phyloP scores from a whole-genome alignment of 2,888 invertebrate genomes.

The Itoplectis maculator region DNA sequence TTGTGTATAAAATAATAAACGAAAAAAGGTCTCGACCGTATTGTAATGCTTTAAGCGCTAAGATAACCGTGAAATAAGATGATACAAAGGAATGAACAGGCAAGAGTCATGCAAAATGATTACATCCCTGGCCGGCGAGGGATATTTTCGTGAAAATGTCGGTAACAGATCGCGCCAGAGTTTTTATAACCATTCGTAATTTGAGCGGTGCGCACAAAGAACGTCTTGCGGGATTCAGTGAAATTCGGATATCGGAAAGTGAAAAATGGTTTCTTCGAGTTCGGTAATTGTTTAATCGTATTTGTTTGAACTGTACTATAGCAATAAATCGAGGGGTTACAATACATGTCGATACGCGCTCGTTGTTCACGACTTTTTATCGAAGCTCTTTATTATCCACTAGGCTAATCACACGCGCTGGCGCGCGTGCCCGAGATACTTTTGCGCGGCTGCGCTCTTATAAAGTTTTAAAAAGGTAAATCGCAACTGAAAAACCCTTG shows the following conservation, averaged over 20 bases:
- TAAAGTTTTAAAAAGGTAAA: too few species aligned
- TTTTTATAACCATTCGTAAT: constrained; percentile 16
- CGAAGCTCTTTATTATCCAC: neutral
- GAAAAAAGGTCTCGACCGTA: constrained; percentile 22
- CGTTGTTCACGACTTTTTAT: neutral
- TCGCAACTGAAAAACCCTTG: too few species aligned
- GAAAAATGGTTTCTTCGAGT: constrained; percentile 64
- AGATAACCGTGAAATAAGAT: constrained; percentile 54
- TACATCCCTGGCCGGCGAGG: neutral
- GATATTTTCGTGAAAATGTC: neutral
- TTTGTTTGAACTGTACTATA: constrained; percentile 81
- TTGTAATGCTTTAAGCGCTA: constrained; percentile 66
- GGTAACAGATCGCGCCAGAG: neutral
- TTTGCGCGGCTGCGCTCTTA: too few species aligned
- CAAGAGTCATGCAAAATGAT: neutral
- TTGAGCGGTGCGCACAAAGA: neutral
- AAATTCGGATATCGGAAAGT: constrained; percentile 69
- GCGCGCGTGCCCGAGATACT: too few species aligned
- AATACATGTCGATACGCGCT: neutral
- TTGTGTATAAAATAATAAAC: constrained; percentile 72
- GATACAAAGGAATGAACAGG: constrained; percentile 39
- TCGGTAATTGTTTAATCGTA: constrained; percentile 75
- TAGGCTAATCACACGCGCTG: too few species aligned
- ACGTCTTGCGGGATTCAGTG: constrained; percentile 45
- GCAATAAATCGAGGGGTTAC: constrained; percentile 73